A percentile compares a stretch with the other conserved stretches of the same genome.
Evolutionary conservation across 2,888 invertebrate genomes (phyloP).

Genomic region (Omphaloscelis lunosa): DNA sequence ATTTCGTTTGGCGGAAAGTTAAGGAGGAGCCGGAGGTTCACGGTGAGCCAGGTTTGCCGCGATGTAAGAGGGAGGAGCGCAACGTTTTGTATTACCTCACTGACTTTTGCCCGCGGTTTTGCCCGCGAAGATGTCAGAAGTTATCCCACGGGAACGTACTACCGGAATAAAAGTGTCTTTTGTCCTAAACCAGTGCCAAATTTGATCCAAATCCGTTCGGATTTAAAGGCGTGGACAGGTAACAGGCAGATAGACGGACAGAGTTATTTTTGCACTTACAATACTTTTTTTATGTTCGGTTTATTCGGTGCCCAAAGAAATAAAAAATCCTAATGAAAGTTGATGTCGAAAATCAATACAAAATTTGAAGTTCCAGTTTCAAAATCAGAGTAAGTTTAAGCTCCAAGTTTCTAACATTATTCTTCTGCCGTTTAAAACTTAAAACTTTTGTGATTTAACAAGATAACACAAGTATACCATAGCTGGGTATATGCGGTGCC

Average conservation of each 20-base stretch:
- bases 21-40: background rate
- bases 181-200: background rate
- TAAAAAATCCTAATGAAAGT: background rate
- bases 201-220: background rate
- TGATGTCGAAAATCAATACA: background rate
- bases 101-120: background rate
- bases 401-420: background rate
- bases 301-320: background rate
- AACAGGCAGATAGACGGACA: background rate
- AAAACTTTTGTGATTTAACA: background rate
- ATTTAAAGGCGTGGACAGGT: background rate
- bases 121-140: background rate
- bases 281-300: background rate
- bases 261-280: no score
- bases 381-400: background rate
- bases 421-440: background rate
- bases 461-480: background rate
- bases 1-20: constrained; percentile 30
- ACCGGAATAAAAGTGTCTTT: background rate
- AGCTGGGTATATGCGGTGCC: background rate
- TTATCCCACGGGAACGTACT: background rate
- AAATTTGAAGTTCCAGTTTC: background rate
- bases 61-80: no score
- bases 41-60: background rate
- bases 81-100: background rate